phyloP scores from a whole-genome alignment of 2,888 invertebrate genomes.

The Yponomeuta cagnagella region DNA sequence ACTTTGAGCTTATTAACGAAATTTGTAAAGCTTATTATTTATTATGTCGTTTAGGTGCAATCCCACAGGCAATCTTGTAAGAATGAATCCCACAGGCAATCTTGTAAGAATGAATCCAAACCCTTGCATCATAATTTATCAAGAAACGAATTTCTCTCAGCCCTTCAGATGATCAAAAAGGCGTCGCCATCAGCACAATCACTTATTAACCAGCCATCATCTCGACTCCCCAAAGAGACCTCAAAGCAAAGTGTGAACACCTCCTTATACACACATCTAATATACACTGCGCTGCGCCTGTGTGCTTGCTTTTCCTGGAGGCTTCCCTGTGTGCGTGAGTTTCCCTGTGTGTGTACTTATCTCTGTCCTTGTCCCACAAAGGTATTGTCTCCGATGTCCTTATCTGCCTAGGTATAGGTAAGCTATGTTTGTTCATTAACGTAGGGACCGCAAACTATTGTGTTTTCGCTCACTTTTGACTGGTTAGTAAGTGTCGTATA shows the following conservation, averaged over 20 bases:
- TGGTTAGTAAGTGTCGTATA: neutral
- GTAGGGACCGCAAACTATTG: neutral
- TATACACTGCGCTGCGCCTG: constrained; percentile 16
- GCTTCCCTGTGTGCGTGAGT: constrained; percentile 30
- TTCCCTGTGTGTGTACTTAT: constrained; percentile 33
- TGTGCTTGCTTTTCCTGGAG: constrained; percentile 36
- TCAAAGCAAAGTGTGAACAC: constrained; percentile 1
- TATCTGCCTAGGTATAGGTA: neutral
- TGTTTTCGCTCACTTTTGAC: constrained; percentile 17
- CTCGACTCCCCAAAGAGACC: constrained; percentile 32
- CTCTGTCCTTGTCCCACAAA: constrained; percentile 27
- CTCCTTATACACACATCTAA: neutral
- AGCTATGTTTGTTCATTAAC: neutral
- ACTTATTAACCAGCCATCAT: neutral
- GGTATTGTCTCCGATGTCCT: constrained; percentile 28
- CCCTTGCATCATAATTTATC: neutral
- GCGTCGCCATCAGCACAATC: neutral
- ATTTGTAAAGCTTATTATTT: too few relatives aligned
- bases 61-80: too few relatives aligned
- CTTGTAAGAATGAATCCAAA: neutral
- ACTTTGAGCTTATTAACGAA: too few relatives aligned
- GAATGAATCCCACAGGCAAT: too few relatives aligned
- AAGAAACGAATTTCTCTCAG: neutral
- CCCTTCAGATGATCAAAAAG: constrained; percentile 1
- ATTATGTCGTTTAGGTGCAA: too few relatives aligned